Base-by-base conservation (phyloP, 2,113 vertebrate genomes). In the Telmatochromis sp. region DNA sequence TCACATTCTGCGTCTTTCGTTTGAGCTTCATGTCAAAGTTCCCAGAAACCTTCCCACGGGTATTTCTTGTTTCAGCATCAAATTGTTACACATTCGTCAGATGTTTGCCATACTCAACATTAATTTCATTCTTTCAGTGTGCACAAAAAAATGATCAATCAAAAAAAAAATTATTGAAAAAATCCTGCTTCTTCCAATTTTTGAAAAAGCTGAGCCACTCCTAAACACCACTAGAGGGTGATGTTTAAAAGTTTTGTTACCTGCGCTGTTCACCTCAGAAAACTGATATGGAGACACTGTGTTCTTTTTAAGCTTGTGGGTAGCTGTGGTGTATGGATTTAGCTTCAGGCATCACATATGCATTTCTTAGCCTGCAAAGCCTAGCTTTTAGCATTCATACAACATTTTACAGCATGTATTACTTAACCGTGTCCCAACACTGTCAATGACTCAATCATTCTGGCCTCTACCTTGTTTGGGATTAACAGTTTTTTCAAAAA, bases 221-320 rank as follows among this genome's bases (percentile, higher is more conserved):
- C 9, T 4, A 13, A 31, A 7, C 51, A n/a, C 93, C 95, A 93
- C 68, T 73, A 94, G 95, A 89, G 91, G 94, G 94, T 0, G 83
- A 28, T 89, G 79, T 90, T 89, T 87, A 54, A 88, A 91, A 15
- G n/a, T 60, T 60, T 82, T 87, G 31, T 40, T 55, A 79, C 87
- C 17, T 86, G 33, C 14, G 13, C 35, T 75, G 40, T 28, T 60
- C 47, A 53, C 40, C 82, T 78, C 80, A 9, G 58, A 71, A 83
- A 81, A 40, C 17, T 68, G 57, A 81, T 78, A 73, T 60, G 83
- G 80, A 92, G 88, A 94, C 93, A 95, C 89, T 81, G 57, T 94
- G 92, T 94, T 91, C 89, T 90, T 91, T 90, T 87, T 63, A 21
- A 71, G 71, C 71, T 71, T 86, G 50, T 79, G 33, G 57, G 42